These are phyloP conservation scores for Epirrhoe alternata DNA, from an alignment of 2,888 invertebrate species.

Conservation along the genomic window DNA sequence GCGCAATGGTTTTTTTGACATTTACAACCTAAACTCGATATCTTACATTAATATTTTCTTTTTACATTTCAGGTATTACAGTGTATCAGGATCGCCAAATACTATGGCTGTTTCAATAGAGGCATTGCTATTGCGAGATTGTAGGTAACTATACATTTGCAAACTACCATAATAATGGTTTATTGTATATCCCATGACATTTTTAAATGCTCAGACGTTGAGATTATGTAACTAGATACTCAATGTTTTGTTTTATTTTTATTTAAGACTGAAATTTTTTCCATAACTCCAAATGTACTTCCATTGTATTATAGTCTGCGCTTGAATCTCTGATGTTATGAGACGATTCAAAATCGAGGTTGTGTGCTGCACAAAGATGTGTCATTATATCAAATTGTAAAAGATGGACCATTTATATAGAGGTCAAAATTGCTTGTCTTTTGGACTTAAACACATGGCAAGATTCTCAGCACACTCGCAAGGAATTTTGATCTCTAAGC, in stretches of 20 bases:
- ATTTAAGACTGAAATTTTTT: slow-evolving; percentile 59
- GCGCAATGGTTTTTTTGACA: too few species aligned
- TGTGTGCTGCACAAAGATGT: slow-evolving; percentile 71
- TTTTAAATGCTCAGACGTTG: slow-evolving; percentile 19
- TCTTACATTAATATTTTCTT: not conserved
- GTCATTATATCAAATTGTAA: slow-evolving; percentile 80
- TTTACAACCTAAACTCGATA: not conserved
- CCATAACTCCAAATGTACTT: slow-evolving; percentile 49
- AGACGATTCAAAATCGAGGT: slow-evolving; percentile 61
- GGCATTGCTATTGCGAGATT: slow-evolving; percentile 56
- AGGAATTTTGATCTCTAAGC: slow-evolving; percentile 64
- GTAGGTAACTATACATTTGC: slow-evolving; percentile 37
- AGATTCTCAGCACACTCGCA: slow-evolving; percentile 45
- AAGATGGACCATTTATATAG: slow-evolving; percentile 79
- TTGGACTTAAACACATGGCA: slow-evolving; percentile 27
- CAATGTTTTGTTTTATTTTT: slow-evolving; percentile 34
- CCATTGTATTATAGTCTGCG: slow-evolving; percentile 38
- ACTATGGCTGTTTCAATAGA: slow-evolving; percentile 51
- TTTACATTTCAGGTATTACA: slow-evolving; percentile 48
- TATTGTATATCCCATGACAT: slow-evolving; percentile 26
- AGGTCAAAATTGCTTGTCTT: slow-evolving; percentile 59
- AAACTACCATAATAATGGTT: slow-evolving; percentile 24
- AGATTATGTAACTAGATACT: slow-evolving; percentile 12
- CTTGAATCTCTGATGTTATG: slow-evolving; percentile 29
- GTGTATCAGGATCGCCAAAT: slow-evolving; percentile 38